Evolutionary conservation across 1,140 invertebrate species (phyloP).

Genomic region (Agraylea sexmaculata): DNA sequence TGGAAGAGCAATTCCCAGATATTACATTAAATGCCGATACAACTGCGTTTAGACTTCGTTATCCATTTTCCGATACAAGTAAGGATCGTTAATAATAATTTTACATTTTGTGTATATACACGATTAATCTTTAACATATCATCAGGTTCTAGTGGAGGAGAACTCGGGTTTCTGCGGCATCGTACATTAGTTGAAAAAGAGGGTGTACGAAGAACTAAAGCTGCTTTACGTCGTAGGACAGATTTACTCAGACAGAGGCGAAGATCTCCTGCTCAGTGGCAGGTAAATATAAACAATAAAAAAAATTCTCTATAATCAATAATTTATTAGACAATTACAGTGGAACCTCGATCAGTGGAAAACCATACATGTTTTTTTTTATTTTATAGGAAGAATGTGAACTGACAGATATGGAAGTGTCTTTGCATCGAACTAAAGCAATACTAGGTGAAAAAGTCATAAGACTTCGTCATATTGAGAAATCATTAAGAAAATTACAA

Average conservation of each 20-base stretch:
- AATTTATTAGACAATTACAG: no score
- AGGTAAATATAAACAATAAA: no score
- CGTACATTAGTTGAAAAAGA: conserved; percentile 65
- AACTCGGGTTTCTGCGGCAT: conserved; percentile 68
- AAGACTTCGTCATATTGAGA: conserved; percentile 59
- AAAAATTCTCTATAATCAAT: no score
- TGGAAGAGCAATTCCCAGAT: conserved; percentile 66
- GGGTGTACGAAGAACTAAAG: conserved; percentile 60
- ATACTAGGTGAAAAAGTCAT: conserved; percentile 70
- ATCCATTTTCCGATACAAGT: conserved; percentile 60
- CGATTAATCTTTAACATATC: background rate
- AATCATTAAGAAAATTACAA: conserved; percentile 52
- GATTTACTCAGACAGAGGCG: conserved; percentile 49
- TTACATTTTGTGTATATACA: background rate
- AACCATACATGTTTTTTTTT: background rate
- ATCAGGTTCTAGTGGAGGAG: conserved; percentile 39
- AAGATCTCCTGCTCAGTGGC: conserved; percentile 38
- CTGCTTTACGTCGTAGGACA: conserved; percentile 49
- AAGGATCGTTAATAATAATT: conserved; percentile 14
- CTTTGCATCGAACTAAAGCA: conserved; percentile 60
- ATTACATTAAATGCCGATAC: conserved; percentile 49
- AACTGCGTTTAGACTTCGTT: conserved; percentile 56
- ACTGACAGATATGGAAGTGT: conserved; percentile 67
- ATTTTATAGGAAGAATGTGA: conserved; percentile 57
- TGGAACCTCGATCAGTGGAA: background rate